These are phyloP conservation scores for Sigmodon hispidus DNA, from an alignment of 2,113 vertebrate species.

Conservation along the genomic window DNA sequence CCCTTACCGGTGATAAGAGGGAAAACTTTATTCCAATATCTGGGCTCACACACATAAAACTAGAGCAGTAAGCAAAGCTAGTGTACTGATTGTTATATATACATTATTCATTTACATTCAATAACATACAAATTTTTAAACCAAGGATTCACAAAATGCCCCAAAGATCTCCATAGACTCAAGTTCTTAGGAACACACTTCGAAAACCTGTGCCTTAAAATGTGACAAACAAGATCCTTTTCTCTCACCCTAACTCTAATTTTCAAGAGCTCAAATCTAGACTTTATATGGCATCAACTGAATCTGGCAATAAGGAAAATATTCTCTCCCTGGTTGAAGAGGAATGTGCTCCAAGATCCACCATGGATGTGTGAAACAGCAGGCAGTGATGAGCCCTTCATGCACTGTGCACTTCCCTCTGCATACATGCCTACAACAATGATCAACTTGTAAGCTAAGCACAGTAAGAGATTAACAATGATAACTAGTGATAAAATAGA, in stretches of 20 bases:
- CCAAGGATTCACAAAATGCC: slow-evolving; percentile 35
- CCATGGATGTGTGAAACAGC: background rate
- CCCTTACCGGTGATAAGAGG: background rate
- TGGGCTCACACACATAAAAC: background rate
- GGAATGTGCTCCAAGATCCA: background rate
- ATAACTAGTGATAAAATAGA: background rate
- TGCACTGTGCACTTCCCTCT: background rate
- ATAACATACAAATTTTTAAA: slow-evolving; percentile 47
- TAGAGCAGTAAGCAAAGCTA: background rate
- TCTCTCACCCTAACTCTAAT: slow-evolving; percentile 6
- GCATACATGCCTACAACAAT: background rate
- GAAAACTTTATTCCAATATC: slow-evolving; percentile 39
- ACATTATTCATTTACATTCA: slow-evolving; percentile 46
- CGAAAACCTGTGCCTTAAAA: slow-evolving; percentile 36
- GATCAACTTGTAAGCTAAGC: background rate
- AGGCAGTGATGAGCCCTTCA: background rate
- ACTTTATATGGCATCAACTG: background rate
- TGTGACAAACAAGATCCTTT: slow-evolving; percentile 44
- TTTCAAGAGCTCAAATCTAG: slow-evolving; percentile 50
- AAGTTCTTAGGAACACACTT: slow-evolving; percentile 40
- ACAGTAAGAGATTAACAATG: background rate
- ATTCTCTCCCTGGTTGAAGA: background rate
- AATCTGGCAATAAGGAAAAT: slow-evolving; percentile 56
- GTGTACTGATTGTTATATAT: background rate
- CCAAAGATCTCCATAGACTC: background rate